Base-by-base conservation (phyloP, 2,797 vertebrate genomes). In the Threskiornis aethiopicus region DNA sequence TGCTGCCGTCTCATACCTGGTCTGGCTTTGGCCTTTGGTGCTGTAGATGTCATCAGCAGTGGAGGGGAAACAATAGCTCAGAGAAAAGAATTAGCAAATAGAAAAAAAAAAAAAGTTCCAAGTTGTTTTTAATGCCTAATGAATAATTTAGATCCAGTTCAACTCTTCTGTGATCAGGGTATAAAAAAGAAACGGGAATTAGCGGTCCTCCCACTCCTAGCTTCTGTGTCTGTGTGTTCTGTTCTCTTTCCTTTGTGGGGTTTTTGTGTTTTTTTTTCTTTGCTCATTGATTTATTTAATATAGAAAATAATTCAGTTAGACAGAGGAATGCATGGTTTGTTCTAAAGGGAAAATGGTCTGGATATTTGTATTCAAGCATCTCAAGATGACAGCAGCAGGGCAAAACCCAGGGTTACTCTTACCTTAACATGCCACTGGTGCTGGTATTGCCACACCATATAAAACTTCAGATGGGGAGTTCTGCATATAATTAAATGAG, bases 191-290 rank as follows among this genome's bases (percentile, higher is more conserved):
- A 70, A 61, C 1, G 10, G 26, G 20, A 81, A 66, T 78, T 66
- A 78, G n/a, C 2, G 1, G 37, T 79, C 11, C 13, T 85, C 20
- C 20, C 0, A 1, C 77, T 65, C 37, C 3, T 7, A 31, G 28
- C 24, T 62, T 92, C 59, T 69, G 20, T 66, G 35, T 24, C 64
- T 92, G 13, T 46, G 29, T n/a, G 26, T 70, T 92, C n/a, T 82
- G 28, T 44, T 67, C 55, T 66, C 14, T 44, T 73, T 42, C n/a
- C 16, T 62, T 84, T 37, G 5, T 73, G 21, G 16, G 0, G 0
- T 10, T 44, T 85, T 67, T 83, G 11, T 54, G 9, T 9, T n/a
- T 65, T 47, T 47, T 67, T 73, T 57, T 22, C 22, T 69, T 85
- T 70, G 15, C 33, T 76, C 16, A 41, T 72, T 66, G 67, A 83